Percentiles rank a stretch among this genome's conserved stretches.
phyloP scores from a whole-genome alignment of 2,113 vertebrate genomes.

The Limnothrissa miodon region DNA sequence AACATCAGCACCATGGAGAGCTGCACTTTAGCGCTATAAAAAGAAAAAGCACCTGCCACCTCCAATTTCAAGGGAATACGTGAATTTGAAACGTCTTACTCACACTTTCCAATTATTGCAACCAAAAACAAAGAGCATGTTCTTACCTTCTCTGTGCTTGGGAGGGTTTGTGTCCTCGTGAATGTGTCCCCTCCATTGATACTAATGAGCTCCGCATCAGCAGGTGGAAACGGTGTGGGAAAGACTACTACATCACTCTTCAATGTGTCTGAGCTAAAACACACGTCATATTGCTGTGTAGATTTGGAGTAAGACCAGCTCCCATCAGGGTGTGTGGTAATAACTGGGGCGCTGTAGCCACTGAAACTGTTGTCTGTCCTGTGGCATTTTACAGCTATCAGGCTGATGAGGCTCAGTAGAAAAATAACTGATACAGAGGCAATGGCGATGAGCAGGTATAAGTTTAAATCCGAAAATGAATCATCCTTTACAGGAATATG shows the following conservation, averaged over 20 bases:
- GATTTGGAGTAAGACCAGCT: constrained; percentile 35
- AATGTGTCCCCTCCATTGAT: constrained; percentile 22
- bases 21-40: neutral
- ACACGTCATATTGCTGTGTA: constrained; percentile 40
- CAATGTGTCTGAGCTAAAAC: constrained; percentile 35
- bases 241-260: constrained; percentile 39
- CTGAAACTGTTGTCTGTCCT: constrained; percentile 14
- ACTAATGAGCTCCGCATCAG: constrained; percentile 23
- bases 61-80: neutral
- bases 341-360: constrained; percentile 23
- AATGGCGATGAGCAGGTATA: constrained; percentile 31
- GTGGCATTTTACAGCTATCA: constrained; percentile 29
- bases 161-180: constrained; percentile 8
- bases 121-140: neutral
- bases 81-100: neutral
- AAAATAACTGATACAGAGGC: constrained; percentile 28
- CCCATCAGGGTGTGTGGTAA: constrained; percentile 28
- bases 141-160: constrained; percentile 10
- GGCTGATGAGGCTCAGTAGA: constrained; percentile 26
- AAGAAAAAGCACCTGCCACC: neutral
- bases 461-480: constrained; percentile 18
- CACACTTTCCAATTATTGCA: neutral
- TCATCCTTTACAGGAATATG: constrained; percentile 19
- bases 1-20: neutral
- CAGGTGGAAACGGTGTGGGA: neutral